Evolutionary conservation across 1,140 invertebrate genomes (phyloP), one percentile per base, ranked within the genome.

Genomic region (Eufriesea mexicana): DNA sequence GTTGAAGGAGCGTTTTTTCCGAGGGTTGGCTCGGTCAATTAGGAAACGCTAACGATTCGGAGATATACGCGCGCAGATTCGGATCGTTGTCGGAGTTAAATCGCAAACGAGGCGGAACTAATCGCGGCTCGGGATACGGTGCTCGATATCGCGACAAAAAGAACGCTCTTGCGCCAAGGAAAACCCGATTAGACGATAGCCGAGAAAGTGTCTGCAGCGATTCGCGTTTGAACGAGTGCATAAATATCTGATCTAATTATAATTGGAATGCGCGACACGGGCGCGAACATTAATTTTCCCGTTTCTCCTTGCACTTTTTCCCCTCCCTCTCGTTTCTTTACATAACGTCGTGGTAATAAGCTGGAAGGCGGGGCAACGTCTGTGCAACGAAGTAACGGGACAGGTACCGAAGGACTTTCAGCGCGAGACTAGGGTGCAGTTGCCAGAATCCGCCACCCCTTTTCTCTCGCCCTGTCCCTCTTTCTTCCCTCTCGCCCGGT

Each of bases 361-460:
- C 51, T 0, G 2, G 16, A 18, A 23, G 54, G 20, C 57, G 23
- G n/a, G 20, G 35, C 42, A 35, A 35, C 35, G 35, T 35, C 35
- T 35, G 35, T 18, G 47, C 55, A 45, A 55, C 49, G 54, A 55
- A 66, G 47, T 66, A 45, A 77, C 35, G 7, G 20, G 54, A 76
- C 73, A 16, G 73, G n/a, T n/a, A n/a, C n/a, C 47, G 42, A 25
- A 47, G n/a, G 64, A 68, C 59, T 67, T 70, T n/a, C 28, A 47
- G 20, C 12, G 55, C 23, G 14, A 77, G 66, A 61, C 45, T 16
- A 49, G 54, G 28, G 23, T 25, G 9, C 47, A 18, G 23, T 35
- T 72, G 45, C 20, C 47, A 54, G 78, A 85, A 86, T 82, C 67
- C 79, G 25, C 61, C 61, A 68, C 66, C 59, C 68, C 16, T 49